Evolutionary conservation across 2,797 vertebrate species (phyloP).

Genomic region (Syndactyla subalaris): DNA sequence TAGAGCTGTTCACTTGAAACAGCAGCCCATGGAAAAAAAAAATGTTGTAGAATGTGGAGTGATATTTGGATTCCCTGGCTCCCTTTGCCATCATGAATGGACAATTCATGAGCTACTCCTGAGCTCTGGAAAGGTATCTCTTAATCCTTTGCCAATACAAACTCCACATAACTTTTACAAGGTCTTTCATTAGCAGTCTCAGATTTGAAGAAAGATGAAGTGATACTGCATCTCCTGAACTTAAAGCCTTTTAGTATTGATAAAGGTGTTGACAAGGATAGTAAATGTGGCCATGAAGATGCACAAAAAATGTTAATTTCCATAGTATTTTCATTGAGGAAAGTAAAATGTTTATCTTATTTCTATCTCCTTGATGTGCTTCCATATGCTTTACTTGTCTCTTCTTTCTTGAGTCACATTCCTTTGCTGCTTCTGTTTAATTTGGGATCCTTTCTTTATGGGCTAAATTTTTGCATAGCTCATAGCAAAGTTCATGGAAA

Average conservation of each 20-base stretch:
- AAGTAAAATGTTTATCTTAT: neutral
- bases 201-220: conserved; percentile 53
- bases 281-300: neutral
- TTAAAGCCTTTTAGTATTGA: conserved; percentile 19
- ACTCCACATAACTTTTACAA: conserved; percentile 55
- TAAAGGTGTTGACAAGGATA: neutral
- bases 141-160: conserved; percentile 69
- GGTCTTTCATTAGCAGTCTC: conserved; percentile 43
- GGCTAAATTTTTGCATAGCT: neutral
- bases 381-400: neutral
- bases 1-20: conserved; percentile 46
- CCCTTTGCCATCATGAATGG: conserved; percentile 50
- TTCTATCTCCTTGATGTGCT: neutral
- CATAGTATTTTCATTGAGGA: neutral
- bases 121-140: conserved; percentile 62
- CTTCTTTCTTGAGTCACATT: neutral
- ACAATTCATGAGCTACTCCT: conserved; percentile 63
- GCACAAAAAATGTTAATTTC: neutral
- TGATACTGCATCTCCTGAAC: neutral
- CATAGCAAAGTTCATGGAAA: neutral
- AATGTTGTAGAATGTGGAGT: neutral
- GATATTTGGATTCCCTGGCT: conserved; percentile 53
- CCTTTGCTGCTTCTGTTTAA: neutral
- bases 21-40: neutral
- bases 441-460: neutral